phyloP scores from a whole-genome alignment of 2,888 invertebrate genomes.

The Gnatocerus cornutus region DNA sequence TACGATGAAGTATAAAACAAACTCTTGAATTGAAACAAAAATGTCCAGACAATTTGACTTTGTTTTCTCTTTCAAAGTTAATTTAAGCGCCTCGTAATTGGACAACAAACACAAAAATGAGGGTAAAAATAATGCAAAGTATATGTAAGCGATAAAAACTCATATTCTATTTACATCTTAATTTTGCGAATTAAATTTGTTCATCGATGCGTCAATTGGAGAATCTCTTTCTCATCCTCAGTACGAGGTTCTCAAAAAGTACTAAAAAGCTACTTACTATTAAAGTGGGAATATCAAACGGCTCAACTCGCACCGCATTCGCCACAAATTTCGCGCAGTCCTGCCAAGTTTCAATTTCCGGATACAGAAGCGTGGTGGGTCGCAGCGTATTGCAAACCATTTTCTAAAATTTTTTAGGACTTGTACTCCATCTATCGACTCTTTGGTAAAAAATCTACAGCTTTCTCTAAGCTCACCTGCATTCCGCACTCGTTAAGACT shows the following conservation, averaged over 20 bases:
- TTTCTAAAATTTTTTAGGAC: conserved; percentile 76
- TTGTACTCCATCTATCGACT: conserved; percentile 20
- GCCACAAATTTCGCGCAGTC: conserved; percentile 83
- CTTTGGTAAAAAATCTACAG: background rate
- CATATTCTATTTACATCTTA: too few relatives aligned
- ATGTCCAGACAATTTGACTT: too few relatives aligned
- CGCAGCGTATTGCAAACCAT: conserved; percentile 90
- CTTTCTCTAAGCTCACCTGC: conserved; percentile 74
- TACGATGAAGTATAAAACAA: too few relatives aligned
- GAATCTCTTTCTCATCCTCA: too few relatives aligned
- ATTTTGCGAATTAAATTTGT: too few relatives aligned
- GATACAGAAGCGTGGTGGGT: conserved; percentile 83
- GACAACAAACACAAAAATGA: background rate
- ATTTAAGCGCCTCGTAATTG: too few relatives aligned
- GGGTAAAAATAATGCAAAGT: too few relatives aligned
- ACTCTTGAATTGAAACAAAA: too few relatives aligned
- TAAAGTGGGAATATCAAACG: conserved; percentile 77
- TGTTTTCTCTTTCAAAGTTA: too few relatives aligned
- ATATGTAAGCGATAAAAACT: too few relatives aligned
- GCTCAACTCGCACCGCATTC: conserved; percentile 85
- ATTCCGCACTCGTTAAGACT: conserved; percentile 85
- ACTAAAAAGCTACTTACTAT: conserved; percentile 78
- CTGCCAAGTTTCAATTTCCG: conserved; percentile 81
- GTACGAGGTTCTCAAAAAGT: too few relatives aligned
- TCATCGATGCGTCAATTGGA: too few relatives aligned